Percentiles rank a stretch among this genome's conserved stretches.
Evolutionary conservation across 1,140 invertebrate species (phyloP).

Genomic region (Achroia grisella): DNA sequence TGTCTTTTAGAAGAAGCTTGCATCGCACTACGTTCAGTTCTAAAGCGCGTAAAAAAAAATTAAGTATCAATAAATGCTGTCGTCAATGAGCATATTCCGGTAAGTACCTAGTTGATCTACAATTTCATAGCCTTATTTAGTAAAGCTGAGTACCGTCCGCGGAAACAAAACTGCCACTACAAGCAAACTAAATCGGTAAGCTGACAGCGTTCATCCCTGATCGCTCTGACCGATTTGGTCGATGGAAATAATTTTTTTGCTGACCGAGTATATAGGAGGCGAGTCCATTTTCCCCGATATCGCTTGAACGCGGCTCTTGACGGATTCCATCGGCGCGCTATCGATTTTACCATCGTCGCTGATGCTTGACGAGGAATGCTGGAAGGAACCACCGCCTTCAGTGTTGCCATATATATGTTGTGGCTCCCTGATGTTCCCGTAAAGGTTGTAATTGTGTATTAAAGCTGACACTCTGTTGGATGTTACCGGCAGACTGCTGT

Average conservation of each 20-base stretch:
- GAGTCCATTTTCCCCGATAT: conserved; percentile 46
- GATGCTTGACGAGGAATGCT: conserved; percentile 34
- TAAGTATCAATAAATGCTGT: conserved; percentile 7
- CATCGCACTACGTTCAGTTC: conserved; percentile 16
- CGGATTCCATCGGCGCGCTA: conserved; percentile 49
- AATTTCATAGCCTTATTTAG: conserved; percentile 28
- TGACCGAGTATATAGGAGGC: conserved; percentile 62
- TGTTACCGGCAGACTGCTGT: conserved; percentile 57
- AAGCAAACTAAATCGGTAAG: conserved; percentile 30
- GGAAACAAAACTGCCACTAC: conserved; percentile 35
- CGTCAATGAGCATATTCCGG: conserved; percentile 15
- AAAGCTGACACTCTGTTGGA: conserved; percentile 65
- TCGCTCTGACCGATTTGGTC: conserved; percentile 42
- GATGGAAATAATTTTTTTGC: conserved; percentile 56
- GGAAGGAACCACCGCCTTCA: conserved; percentile 38
- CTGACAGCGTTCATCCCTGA: conserved; percentile 38
- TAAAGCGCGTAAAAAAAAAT: conserved; percentile 22
- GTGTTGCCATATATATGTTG: conserved; percentile 66
- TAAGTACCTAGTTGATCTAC: conserved; percentile 18
- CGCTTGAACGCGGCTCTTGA: conserved; percentile 58
- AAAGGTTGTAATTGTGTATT: conserved; percentile 70
- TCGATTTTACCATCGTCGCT: conserved; percentile 54
- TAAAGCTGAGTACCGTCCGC: conserved; percentile 28
- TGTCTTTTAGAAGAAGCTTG: conserved; percentile 37
- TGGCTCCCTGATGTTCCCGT: conserved; percentile 60